These are phyloP conservation scores for Nibea albiflora DNA, from an alignment of 2,113 vertebrate species.

Conservation along the genomic window DNA sequence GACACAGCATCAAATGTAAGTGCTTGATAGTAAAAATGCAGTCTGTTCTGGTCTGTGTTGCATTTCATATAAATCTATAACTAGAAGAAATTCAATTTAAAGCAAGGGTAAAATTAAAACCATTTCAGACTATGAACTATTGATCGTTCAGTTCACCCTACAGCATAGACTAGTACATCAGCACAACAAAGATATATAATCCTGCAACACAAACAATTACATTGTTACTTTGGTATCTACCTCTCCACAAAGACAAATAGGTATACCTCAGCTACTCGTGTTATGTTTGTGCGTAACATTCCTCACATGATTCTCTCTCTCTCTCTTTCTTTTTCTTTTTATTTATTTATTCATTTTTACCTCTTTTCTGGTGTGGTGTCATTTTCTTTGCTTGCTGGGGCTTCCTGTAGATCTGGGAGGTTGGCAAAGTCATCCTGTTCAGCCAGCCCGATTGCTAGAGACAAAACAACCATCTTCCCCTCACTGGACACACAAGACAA, in stretches of 20 bases:
- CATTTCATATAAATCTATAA: background rate
- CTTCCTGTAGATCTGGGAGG: slow-evolving; percentile 98
- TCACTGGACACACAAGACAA: slow-evolving; percentile 87
- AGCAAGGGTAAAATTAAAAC: background rate
- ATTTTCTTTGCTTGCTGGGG: slow-evolving; percentile 91
- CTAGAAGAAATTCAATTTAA: background rate
- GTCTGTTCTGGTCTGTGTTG: background rate
- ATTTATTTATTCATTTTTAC: slow-evolving; percentile 77
- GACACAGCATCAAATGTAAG: no score
- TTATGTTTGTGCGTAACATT: slow-evolving; percentile 6
- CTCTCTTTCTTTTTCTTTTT: no score
- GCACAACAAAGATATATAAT: slow-evolving; percentile 5
- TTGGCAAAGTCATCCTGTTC: slow-evolving; percentile 99
- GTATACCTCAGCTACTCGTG: background rate
- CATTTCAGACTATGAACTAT: slow-evolving; percentile 5
- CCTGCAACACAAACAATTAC: slow-evolving; percentile 27
- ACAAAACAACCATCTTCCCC: slow-evolving; percentile 99
- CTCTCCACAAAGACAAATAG: slow-evolving; percentile 29
- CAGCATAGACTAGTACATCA: background rate
- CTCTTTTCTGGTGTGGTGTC: slow-evolving; percentile 94
- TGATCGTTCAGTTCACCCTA: slow-evolving; percentile 15
- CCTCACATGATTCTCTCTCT: slow-evolving; percentile 32
- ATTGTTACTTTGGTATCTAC: slow-evolving; percentile 12
- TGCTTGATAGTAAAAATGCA: background rate
- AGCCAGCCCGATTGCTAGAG: slow-evolving; percentile 97